Conservation (phyloP, 2,113 vertebrate genomes). For the Synodontis membranacea region DNA sequence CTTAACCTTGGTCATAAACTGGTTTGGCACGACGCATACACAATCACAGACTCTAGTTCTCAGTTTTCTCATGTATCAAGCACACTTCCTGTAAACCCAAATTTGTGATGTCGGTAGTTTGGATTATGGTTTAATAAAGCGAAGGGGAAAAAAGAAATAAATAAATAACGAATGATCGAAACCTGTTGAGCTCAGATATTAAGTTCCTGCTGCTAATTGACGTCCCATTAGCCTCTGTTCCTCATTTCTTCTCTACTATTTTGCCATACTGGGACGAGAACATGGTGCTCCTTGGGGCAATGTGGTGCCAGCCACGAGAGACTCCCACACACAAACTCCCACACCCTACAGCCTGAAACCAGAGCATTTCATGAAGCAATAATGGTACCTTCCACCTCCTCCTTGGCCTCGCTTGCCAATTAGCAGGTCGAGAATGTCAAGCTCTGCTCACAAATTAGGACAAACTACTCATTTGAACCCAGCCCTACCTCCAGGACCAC, state of each 20-base stretch:
- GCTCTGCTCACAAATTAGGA: conserved; percentile 56
- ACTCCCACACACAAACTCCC: conserved; percentile 55
- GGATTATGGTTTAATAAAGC: neutral
- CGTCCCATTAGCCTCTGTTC: neutral
- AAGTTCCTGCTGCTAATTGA: neutral
- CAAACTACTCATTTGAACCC: conserved; percentile 42
- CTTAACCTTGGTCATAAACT: conserved; percentile 62
- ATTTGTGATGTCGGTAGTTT: neutral
- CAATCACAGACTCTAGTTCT: neutral
- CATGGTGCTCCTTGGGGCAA: neutral
- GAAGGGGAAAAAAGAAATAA: too few species aligned
- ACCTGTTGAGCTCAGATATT: neutral
- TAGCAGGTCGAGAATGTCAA: conserved; percentile 63
- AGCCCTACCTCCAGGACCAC: conserved; percentile 40
- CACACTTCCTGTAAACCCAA: neutral
- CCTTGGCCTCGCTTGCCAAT: conserved; percentile 59
- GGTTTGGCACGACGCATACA: conserved; percentile 5
- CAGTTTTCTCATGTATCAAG: neutral
- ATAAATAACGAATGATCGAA: neutral
- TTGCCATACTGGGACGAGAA: neutral
- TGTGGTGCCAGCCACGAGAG: conserved; percentile 67
- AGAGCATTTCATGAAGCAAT: conserved; percentile 32
- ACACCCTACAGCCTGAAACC: conserved; percentile 28
- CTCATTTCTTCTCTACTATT: neutral
- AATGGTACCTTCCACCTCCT: conserved; percentile 43